These are phyloP conservation scores for Brachionus asplanchnoidis DNA, from an alignment of 1,140 invertebrate species.

Conservation along the genomic window DNA sequence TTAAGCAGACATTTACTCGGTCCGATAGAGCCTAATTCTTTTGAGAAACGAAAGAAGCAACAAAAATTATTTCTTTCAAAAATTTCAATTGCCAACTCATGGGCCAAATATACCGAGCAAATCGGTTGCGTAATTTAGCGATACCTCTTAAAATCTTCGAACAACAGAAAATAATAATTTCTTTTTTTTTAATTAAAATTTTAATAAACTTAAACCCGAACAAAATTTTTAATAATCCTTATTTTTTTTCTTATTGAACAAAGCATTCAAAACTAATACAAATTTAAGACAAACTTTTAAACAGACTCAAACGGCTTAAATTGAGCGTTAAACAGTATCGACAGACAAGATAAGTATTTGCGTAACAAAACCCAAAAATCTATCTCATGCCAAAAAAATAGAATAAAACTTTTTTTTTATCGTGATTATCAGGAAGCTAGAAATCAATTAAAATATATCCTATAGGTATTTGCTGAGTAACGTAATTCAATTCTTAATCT, in stretches of 20 bases:
- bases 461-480: not conserved
- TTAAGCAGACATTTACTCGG: not conserved
- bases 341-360: not conserved
- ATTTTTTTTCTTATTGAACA: not conserved
- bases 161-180: not conserved
- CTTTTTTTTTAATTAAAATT: not conserved
- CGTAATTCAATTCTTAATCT: constrained; percentile 2
- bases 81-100: too few relatives aligned
- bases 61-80: too few relatives aligned
- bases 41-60: not conserved
- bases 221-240: not conserved
- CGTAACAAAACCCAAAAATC: not conserved
- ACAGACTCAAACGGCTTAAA: not conserved
- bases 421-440: not conserved
- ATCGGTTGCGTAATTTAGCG: not conserved
- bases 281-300: not conserved
- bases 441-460: not conserved
- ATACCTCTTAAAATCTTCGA: not conserved
- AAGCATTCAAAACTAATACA: not conserved
- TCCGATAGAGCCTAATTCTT: not conserved
- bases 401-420: not conserved
- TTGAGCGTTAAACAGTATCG: not conserved
- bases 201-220: not conserved
- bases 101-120: not conserved
- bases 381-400: not conserved